phyloP scores from a whole-genome alignment of 2,797 vertebrate species.

The Pseudomugil gertrudae region DNA sequence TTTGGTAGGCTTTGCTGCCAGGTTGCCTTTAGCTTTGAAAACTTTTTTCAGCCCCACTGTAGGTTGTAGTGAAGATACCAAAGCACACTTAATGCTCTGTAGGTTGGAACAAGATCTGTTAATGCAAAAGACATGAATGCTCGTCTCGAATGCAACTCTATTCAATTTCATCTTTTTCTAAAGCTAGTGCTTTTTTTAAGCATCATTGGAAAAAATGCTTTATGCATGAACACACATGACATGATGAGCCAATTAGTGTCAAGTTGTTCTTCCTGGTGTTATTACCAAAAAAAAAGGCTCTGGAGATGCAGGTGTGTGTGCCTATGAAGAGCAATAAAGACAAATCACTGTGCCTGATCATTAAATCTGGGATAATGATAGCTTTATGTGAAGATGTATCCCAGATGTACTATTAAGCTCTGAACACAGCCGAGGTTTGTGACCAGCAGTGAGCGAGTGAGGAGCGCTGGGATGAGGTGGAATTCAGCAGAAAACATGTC shows the following conservation, averaged over 20 bases:
- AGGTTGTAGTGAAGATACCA: constrained; percentile 27
- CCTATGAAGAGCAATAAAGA: constrained; percentile 68
- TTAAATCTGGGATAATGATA: constrained; percentile 71
- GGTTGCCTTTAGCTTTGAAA: constrained; percentile 25
- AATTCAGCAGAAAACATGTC: constrained; percentile 32
- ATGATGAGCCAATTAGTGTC: constrained; percentile 74
- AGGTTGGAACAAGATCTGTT: constrained; percentile 14
- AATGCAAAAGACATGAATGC: constrained; percentile 40
- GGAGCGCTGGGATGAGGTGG: constrained; percentile 14
- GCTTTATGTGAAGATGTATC: constrained; percentile 65
- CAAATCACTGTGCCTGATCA: constrained; percentile 66
- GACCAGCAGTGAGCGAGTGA: constrained; percentile 43
- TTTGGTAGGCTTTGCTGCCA: neutral
- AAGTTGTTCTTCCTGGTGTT: constrained; percentile 67
- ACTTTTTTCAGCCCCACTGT: constrained; percentile 11
- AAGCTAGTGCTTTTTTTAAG: constrained; percentile 44
- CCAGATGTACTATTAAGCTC: constrained; percentile 66
- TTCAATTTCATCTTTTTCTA: constrained; percentile 45
- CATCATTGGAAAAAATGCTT: constrained; percentile 35
- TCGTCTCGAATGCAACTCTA: constrained; percentile 43
- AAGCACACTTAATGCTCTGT: constrained; percentile 9
- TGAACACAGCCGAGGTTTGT: constrained; percentile 51
- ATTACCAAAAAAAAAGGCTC: constrained; percentile 56
- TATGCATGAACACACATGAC: constrained; percentile 66
- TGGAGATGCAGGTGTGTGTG: constrained; percentile 66